Conservation (phyloP, 2,797 vertebrate species). For the Threskiornis aethiopicus region DNA sequence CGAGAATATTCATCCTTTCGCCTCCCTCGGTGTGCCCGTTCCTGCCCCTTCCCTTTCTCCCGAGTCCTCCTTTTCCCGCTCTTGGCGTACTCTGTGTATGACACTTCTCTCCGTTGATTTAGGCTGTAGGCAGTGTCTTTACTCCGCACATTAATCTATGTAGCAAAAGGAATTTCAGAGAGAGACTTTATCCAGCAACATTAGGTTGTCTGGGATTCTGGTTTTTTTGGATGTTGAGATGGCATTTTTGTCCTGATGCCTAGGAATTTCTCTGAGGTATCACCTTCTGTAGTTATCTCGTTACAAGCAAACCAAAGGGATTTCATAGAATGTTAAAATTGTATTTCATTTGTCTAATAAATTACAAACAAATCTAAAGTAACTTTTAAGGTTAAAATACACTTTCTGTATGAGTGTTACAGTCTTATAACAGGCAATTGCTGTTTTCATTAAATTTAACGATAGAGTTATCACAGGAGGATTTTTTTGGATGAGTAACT, state of each 20-base stretch:
- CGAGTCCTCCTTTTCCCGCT: not conserved
- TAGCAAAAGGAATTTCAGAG: not conserved
- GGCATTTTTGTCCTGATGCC: not conserved
- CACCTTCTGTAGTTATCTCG: not conserved
- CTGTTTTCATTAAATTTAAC: not conserved
- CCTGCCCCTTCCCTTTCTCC: not conserved
- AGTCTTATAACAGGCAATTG: not conserved
- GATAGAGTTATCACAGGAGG: not conserved
- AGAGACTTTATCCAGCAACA: not conserved
- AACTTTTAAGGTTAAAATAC: not conserved
- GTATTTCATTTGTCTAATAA: not conserved
- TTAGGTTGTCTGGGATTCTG: not conserved
- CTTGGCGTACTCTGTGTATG: not conserved
- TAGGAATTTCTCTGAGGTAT: not conserved
- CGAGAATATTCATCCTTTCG: not conserved
- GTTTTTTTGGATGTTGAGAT: not conserved
- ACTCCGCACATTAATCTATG: not conserved
- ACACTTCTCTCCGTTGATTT: not conserved
- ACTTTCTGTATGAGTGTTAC: not conserved
- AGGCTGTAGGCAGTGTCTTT: not conserved
- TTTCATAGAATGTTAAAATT: not conserved
- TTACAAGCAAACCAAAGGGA: not conserved
- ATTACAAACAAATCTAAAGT: not conserved
- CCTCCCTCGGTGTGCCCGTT: not conserved
- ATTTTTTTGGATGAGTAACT: not conserved